Evolutionary conservation across 2,888 invertebrate species (phyloP), one percentile per base, ranked within the genome.

Genomic region (Portevinia maculata): DNA sequence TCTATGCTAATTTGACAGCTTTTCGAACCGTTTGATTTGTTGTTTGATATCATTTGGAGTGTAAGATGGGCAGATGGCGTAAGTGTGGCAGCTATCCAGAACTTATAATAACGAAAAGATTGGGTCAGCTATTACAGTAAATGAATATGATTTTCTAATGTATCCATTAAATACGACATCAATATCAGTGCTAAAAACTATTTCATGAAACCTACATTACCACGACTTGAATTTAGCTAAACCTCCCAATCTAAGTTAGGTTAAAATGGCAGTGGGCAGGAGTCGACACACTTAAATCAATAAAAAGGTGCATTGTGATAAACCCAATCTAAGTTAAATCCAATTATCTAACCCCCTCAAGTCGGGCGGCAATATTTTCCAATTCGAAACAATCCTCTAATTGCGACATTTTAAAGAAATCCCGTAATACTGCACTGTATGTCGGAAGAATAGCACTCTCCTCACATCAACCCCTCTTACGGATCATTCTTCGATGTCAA

Each of bases 1-100:
- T 46, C 30, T 52, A 64, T 46, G 67, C 41, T 55, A 62, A 62
- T 69, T 62, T 67, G 62, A 74, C 79, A 74, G 55, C 74, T 62
- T 52, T 62, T 28, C 53, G 15, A 53, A 53, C 24, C 34, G 19
- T 30, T 60, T 60, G 46, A 37, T 15, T 24, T 37, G 13, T 15
- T 28, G 15, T 41, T 41, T 17, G 17, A 59, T 28, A 41, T 17
- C 0, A 34, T 50, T 64, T 64, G 32, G 57, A 30, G 28, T 41
- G 28, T 41, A 17, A 15, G 39, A 39, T 28, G 28, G 7, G 41
- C 11, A 41, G 41, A 59, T 41, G 41, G 15, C 37, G n/a, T 17
- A 24, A 11, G 13, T 28, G 15, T 59, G 57, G 11, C 28, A 17
- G 3, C 57, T 28, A 11, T 57, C 39, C 24, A 24, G 39, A 15